Evolutionary conservation across 2,888 invertebrate genomes (phyloP), one percentile per base, ranked within the genome.

Genomic region (Ochropacha duplaris): DNA sequence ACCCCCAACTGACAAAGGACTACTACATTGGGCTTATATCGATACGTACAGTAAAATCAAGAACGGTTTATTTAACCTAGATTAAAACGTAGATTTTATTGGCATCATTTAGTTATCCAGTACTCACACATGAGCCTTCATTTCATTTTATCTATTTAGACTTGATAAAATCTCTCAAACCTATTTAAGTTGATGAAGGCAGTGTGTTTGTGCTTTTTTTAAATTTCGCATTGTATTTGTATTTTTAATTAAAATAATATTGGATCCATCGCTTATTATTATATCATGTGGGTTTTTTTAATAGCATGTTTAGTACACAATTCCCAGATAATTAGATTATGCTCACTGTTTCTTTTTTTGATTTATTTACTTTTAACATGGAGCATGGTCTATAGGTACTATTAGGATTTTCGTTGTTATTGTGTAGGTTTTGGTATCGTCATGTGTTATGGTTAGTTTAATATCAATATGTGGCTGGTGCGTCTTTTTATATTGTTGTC

Each of bases 231-330:
- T 74, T 65, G 80, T 80, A 84, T 24, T 82, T 69, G 69, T 75
- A 77, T 75, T 78, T 69, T 65, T 78, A 66, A 66, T 76, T 74
- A 67, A 65, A 67, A 76, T 69, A 69, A 44, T 28, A 66, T 72
- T 72, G 76, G 72, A 73, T 76, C 74, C 84, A 86, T 86, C 78
- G 90, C 88, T 89, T 88, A 68, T 76, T 82, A 8, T 19, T 16
- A 31, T 31, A 86, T 89, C 92, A 91, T 92, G 92, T 92, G 92
- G 92, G 92, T 91, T 91, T 92, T 91, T 91, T 91, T 91, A 91
- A 92, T 92, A 84, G 92, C 92, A 92, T 92, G 87, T 78, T 74
- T 76, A 74, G 69, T 69, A 72, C 70, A 74, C 71, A 59, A 68
- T 74, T 44, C 44, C 44, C 44, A 19, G 19, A 19, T 75, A 66